Conservation (phyloP, 1,140 invertebrate genomes). For the Nixonia krombeini region DNA sequence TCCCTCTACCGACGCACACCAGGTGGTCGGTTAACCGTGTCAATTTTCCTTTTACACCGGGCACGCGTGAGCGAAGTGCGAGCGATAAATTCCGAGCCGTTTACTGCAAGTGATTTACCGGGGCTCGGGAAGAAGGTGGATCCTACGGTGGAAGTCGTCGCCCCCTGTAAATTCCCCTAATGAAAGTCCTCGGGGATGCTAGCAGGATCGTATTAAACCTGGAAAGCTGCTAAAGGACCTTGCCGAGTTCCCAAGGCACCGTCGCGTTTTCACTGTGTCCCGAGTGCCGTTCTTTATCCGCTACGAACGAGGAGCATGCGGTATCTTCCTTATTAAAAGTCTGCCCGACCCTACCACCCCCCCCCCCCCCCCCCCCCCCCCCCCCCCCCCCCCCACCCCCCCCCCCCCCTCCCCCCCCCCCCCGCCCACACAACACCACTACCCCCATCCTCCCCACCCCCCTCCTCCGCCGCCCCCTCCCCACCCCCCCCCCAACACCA, state of each 20-base stretch:
- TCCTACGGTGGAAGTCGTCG: slow-evolving; percentile 38
- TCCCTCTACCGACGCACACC: slow-evolving; percentile 36
- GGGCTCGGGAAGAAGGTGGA: slow-evolving; percentile 38
- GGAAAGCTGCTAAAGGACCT: slow-evolving; percentile 60
- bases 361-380: no score
- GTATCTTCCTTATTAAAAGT: slow-evolving; percentile 50
- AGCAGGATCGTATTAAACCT: slow-evolving; percentile 65
- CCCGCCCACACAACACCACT: slow-evolving; percentile 3
- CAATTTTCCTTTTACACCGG: slow-evolving; percentile 54
- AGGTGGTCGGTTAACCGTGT: slow-evolving; percentile 46
- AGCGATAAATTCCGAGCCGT: slow-evolving; percentile 61
- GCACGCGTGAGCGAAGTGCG: slow-evolving; percentile 51
- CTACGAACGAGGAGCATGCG: slow-evolving; percentile 23
- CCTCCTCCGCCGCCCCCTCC: no score
- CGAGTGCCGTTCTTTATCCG: slow-evolving; percentile 44
- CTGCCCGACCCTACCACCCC: slow-evolving; percentile 17
- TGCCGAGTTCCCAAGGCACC: slow-evolving; percentile 41
- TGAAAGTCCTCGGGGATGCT: slow-evolving; percentile 66
- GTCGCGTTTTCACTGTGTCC: slow-evolving; percentile 38
- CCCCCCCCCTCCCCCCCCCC: no score
- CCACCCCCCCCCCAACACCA: no score
- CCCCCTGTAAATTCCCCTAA: slow-evolving; percentile 67
- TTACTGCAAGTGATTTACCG: slow-evolving; percentile 61
- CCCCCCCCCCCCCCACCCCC: no score
- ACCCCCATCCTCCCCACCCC: no score